phyloP scores from a whole-genome alignment of 2,113 vertebrate species.

The Calidris pugnax region DNA sequence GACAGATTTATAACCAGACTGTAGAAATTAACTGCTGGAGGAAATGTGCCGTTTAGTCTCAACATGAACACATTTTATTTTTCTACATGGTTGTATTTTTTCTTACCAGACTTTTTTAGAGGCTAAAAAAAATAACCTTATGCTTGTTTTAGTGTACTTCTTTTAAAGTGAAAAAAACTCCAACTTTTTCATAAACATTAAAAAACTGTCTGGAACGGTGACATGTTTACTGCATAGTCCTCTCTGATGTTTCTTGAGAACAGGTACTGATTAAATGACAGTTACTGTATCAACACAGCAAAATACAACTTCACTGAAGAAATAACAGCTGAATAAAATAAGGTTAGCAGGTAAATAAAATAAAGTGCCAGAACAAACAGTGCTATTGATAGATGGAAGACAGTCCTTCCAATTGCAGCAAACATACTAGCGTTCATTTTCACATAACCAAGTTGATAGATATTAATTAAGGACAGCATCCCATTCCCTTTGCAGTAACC shows the following conservation, averaged over 20 bases:
- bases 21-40: constrained; percentile 41
- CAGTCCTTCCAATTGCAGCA: background rate
- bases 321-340: background rate
- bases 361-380: background rate
- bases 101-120: background rate
- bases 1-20: constrained; percentile 49
- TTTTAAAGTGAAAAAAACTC: background rate
- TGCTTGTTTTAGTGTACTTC: background rate
- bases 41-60: constrained; percentile 38
- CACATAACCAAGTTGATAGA: accelerated
- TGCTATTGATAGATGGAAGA: background rate
- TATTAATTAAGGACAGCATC: background rate
- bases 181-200: background rate
- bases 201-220: background rate
- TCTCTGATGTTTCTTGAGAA: background rate
- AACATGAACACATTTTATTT: constrained; percentile 32
- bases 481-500: background rate
- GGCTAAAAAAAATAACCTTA: background rate
- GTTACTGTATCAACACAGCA: background rate
- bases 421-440: background rate
- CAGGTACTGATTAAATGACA: background rate
- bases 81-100: background rate
- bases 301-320: background rate
- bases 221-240: background rate
- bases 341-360: background rate